Evolutionary conservation across 2,797 vertebrate species (phyloP).

Genomic region (Taeniopygia guttata): DNA sequence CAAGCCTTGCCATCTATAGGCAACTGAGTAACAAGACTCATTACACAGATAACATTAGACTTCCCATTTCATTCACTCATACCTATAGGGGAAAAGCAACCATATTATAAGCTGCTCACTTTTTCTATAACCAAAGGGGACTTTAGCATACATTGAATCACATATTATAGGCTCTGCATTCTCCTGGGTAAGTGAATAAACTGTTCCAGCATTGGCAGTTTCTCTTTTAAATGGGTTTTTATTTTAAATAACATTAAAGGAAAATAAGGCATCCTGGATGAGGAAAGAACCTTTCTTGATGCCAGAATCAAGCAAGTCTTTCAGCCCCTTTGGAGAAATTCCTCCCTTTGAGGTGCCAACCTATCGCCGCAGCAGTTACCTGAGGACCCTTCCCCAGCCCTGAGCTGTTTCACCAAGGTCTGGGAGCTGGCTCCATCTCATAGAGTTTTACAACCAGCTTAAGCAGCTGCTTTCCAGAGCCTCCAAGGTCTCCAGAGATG

Average conservation of each 20-base stretch:
- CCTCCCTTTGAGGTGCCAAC: not conserved
- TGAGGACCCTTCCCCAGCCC: not conserved
- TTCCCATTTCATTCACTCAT: conserved; percentile 12
- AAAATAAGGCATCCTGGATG: not conserved
- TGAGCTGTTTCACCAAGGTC: not conserved
- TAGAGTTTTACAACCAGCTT: not conserved
- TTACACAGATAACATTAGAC: not conserved
- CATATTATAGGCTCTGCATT: not conserved
- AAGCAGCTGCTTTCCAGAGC: not conserved
- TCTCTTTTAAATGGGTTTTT: not conserved
- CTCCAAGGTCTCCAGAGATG: not conserved
- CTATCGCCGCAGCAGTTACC: not conserved
- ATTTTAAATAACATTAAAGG: not conserved
- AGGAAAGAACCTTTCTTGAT: not conserved
- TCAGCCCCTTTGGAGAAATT: not conserved
- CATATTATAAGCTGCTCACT: not conserved
- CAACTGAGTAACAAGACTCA: not conserved
- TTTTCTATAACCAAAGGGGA: not conserved
- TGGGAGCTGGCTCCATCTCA: not conserved
- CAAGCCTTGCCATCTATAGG: not conserved
- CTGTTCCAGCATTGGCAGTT: not conserved
- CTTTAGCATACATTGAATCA: not conserved
- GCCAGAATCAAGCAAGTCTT: not conserved
- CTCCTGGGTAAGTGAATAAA: not conserved
- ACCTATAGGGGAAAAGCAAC: not conserved